Percentiles rank a stretch among this genome's conserved stretches.
Conservation (phyloP, 2,888 invertebrate species). For the Caenorhabditis uteleia region DNA sequence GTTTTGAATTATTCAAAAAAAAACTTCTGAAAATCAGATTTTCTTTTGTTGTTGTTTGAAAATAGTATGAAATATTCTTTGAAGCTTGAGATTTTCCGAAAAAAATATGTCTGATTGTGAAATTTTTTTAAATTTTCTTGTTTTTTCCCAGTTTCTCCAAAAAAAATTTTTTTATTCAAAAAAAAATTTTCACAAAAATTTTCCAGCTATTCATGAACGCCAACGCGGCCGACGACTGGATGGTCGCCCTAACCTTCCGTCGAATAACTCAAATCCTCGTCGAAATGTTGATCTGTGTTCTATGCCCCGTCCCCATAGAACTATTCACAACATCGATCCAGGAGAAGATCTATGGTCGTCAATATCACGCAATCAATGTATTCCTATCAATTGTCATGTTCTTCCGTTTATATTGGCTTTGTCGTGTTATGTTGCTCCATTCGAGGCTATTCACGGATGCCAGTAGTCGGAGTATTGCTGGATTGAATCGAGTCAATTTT, state of each 20-base stretch:
- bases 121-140: not conserved
- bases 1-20: too few species aligned
- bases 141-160: slow-evolving; percentile 10
- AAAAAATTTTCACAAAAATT: slow-evolving; percentile 77
- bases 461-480: slow-evolving; percentile 55
- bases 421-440: slow-evolving; percentile 98
- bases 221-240: slow-evolving; percentile 99
- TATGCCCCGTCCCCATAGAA: slow-evolving; percentile 96
- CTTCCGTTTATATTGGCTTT: slow-evolving; percentile 96
- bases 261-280: slow-evolving; percentile 78
- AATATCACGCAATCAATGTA: slow-evolving; percentile 83
- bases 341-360: slow-evolving; percentile 13
- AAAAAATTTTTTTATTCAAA: too few species aligned
- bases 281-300: slow-evolving; percentile 92
- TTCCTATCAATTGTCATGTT: slow-evolving; percentile 98
- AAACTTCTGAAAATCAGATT: too few species aligned
- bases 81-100: not conserved
- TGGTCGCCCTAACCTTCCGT: slow-evolving; percentile 82
- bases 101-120: not conserved
- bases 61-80: too few species aligned
- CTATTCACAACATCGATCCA: slow-evolving; percentile 72
- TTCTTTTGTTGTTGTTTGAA: too few species aligned
- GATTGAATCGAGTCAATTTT: slow-evolving; percentile 82
- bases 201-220: slow-evolving; percentile 99
- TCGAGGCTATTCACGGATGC: slow-evolving; percentile 77